Evolutionary conservation across 1,140 invertebrate genomes (phyloP).

Genomic region (Aricia agestis): DNA sequence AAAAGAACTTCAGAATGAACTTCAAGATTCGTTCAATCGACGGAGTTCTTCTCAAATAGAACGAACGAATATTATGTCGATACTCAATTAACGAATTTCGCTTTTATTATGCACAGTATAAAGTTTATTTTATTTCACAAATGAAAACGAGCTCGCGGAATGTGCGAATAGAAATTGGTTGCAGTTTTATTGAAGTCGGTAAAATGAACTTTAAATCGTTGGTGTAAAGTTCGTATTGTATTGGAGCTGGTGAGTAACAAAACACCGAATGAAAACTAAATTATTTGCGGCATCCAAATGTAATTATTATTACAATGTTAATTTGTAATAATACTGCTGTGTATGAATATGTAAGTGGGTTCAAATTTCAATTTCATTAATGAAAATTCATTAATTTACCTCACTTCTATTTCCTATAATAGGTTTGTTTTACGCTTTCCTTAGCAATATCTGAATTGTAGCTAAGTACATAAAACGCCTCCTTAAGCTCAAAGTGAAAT

Average conservation of each 20-base stretch:
- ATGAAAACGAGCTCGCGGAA: conserved; percentile 3
- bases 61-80: not conserved
- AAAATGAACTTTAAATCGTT: not conserved
- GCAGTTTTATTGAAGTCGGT: not conserved
- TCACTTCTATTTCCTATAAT: not conserved
- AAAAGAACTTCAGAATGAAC: not conserved
- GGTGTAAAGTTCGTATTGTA: not conserved
- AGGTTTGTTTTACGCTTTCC: not conserved
- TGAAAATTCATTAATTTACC: not conserved
- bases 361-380: not conserved
- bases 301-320: conserved; percentile 15
- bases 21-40: not conserved
- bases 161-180: conserved; percentile 6
- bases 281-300: conserved; percentile 13
- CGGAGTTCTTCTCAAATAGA: conserved; percentile 13
- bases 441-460: not conserved
- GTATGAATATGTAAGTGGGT: not conserved
- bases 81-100: not conserved
- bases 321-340: not conserved
- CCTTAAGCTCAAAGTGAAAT: too few relatives aligned
- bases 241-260: not conserved
- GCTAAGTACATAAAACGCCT: too few relatives aligned
- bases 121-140: not conserved
- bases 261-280: conserved; percentile 13
- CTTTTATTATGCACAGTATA: not conserved